Base-by-base conservation (phyloP, 2,888 invertebrate species). In the Andrena flavipes region DNA sequence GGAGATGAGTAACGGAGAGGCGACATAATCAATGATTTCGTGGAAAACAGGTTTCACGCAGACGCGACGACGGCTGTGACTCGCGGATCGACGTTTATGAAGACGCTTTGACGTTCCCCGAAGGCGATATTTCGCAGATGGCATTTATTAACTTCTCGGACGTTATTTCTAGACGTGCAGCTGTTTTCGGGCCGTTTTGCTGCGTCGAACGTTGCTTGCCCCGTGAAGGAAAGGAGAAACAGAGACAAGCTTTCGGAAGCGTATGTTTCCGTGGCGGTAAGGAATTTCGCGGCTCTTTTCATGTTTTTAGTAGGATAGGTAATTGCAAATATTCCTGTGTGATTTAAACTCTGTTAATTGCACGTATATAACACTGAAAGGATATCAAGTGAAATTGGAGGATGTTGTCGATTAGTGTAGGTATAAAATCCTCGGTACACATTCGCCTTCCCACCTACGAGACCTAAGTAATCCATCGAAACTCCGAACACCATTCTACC, bases 91-190 rank as follows among this genome's bases (percentile, higher is more conserved):
- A 80, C 78, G 51, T 77, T 80, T 80, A 77, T 65, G 72, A 80
- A 78, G 79, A 67, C 79, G 62, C 72, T 62, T 60, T 63, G 80
- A 80, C 79, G 72, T 78, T 63, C 56, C 79, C 56, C 79, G n/a
- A 68, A 68, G 79, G 67, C 80, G 79, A 80, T 80, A 68, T 78
- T 72, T 80, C 80, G 63, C 80, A 80, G 80, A 80, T 80, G 80
- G 74, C 74, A 80, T 80, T 80, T 80, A 81, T 81, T 81, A 81
- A 81, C 80, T 81, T 80, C 81, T 63, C 72, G 63, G 30, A 20
- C 80, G 80, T 80, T 80, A 80, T 81, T 81, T 80, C 74, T 68
- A 81, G 74, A 70, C 74, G 49, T 30, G 51, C 81, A 81, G 80
- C 78, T 80, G 80, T 67, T 33, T 67, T 72, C 64, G 42, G 42